Evolutionary conservation across 1,140 invertebrate species (phyloP).

Genomic region (Zaprionus tsacasi): DNA sequence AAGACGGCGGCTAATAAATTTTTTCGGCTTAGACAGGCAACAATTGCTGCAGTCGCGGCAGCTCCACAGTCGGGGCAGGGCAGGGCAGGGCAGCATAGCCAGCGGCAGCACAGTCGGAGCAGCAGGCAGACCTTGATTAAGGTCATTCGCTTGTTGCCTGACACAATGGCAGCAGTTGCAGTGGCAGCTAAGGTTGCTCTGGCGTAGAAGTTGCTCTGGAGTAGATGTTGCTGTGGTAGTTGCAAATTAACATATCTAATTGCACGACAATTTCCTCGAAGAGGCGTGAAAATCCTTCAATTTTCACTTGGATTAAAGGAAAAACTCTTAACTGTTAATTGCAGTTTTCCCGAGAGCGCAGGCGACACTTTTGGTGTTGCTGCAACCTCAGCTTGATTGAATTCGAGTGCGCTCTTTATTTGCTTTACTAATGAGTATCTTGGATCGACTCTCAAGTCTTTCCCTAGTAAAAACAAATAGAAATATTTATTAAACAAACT

Average conservation of each 20-base stretch:
- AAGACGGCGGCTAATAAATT: slow-evolving; percentile 46
- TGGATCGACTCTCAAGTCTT: slow-evolving; percentile 7
- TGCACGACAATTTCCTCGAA: slow-evolving; percentile 13
- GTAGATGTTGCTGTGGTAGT: slow-evolving; percentile 3
- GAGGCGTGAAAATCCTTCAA: slow-evolving; percentile 33
- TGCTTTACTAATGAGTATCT: slow-evolving; percentile 62
- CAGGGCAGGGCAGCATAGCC: slow-evolving; percentile 24
- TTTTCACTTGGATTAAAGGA: slow-evolving; percentile 45
- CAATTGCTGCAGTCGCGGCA: neutral
- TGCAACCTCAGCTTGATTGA: slow-evolving; percentile 40
- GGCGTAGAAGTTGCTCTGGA: neutral
- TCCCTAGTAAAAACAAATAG: slow-evolving; percentile 2
- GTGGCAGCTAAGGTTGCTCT: slow-evolving; percentile 5
- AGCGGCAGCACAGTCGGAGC: slow-evolving; percentile 47
- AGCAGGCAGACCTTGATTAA: slow-evolving; percentile 75
- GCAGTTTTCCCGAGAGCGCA: slow-evolving; percentile 15
- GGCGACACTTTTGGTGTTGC: slow-evolving; percentile 18
- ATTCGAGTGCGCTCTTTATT: slow-evolving; percentile 58
- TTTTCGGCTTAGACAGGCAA: slow-evolving; percentile 56
- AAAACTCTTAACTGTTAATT: slow-evolving; percentile 38
- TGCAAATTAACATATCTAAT: slow-evolving; percentile 58
- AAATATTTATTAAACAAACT: slow-evolving; percentile 48
- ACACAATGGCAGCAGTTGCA: slow-evolving; percentile 34
- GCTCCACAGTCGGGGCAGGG: no score
- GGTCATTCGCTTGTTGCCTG: slow-evolving; percentile 73